Base-by-base conservation (phyloP, 2,888 invertebrate species). In the Napeogenes inachia region DNA sequence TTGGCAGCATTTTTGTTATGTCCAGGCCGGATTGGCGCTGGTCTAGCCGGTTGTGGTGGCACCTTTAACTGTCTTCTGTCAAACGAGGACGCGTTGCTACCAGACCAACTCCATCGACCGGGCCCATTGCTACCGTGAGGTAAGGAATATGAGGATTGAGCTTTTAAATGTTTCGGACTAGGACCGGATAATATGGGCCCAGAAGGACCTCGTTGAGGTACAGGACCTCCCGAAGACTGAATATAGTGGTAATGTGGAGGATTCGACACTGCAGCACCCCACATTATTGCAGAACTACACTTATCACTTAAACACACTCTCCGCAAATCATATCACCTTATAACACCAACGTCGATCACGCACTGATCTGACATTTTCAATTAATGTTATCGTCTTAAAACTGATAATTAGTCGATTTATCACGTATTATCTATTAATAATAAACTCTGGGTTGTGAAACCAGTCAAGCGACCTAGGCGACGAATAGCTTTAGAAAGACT, bases 51-150 rank as follows among this genome's bases (percentile, higher is more conserved):
- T 68, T 89, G 89, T 10, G 90, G 90, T 8, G 89, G 89, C 63
- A 89, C 86, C 71, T 90, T 90, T 64, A 82, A 60, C 72, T 90
- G 89, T 66, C 91, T 83, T 62, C 91, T 79, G 70, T 91, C 91
- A 74, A 91, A 86, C 65, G 92, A 87, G 65, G 92, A 87, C 65
- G 91, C 84, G 76, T 92, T 81, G 74, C 74, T 91, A 71, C 92
- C 92, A 38, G 89, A 81, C 87, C 91, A 90, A 71, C 92, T 89
- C 92, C 92, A 84, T 67, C 91, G 82, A 73, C 91, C 85, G 69
- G 92, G 87, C 71, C 91, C 85, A 79, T 92, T 89, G 80, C 90
- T 85, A 72, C 91, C 87, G 78, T 92, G 92, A 13, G 90, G 92
- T 72, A 92, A 76, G 68, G 92, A 91, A 76, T 91, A 91, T 64